Evolutionary conservation across 1,140 invertebrate species (phyloP).

Genomic region (Euura saliciscinereae): DNA sequence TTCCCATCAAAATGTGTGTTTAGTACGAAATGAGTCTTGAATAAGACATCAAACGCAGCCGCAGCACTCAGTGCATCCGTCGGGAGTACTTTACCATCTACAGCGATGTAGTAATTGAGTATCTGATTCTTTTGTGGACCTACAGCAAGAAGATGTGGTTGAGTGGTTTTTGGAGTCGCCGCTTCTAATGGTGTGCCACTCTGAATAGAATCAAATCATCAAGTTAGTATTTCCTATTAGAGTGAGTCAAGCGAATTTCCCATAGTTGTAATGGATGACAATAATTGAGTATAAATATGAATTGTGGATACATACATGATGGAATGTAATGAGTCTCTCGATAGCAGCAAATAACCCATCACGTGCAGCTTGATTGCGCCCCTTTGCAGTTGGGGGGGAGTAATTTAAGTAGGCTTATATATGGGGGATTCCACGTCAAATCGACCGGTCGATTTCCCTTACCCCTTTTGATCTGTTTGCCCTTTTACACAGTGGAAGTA

Average conservation of each 20-base stretch:
- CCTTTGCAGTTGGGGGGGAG: background rate
- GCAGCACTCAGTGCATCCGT: background rate
- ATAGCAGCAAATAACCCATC: background rate
- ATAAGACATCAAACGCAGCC: slow-evolving; percentile 18
- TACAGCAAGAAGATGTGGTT: slow-evolving; percentile 22
- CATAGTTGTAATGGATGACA: background rate
- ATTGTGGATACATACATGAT: background rate
- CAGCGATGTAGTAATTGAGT: slow-evolving; percentile 11
- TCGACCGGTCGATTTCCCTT: no score
- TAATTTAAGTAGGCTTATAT: background rate
- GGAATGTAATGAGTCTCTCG: background rate
- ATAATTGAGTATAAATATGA: background rate
- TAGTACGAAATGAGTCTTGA: slow-evolving; percentile 21
- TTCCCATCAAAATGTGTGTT: slow-evolving; percentile 14
- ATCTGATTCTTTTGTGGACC: slow-evolving; percentile 13
- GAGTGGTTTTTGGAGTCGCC: slow-evolving; percentile 1
- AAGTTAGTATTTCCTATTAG: background rate
- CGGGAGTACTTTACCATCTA: slow-evolving; percentile 16
- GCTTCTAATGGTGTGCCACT: slow-evolving; percentile 15
- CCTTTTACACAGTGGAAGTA: no score
- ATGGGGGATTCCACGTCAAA: no score
- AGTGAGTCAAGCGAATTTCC: background rate
- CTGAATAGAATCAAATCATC: slow-evolving; percentile 1
- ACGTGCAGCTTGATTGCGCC: background rate
- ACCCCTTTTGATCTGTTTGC: no score